Conservation (phyloP, 2,113 vertebrate genomes). For the Callithrix jacchus region DNA sequence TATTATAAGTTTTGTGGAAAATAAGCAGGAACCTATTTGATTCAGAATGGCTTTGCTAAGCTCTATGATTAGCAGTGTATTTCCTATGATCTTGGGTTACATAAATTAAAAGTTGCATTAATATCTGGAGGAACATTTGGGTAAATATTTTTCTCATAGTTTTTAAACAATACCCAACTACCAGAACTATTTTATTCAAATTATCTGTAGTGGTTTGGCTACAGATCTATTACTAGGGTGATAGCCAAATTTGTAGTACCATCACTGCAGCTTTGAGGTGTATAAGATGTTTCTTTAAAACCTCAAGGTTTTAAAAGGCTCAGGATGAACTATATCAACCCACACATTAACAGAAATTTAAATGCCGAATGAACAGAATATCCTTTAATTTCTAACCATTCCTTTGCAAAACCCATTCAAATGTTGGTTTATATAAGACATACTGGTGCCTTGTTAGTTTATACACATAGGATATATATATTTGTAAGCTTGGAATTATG, state of each 20-base stretch:
- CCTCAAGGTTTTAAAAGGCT: conserved; percentile 50
- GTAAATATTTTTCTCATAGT: conserved; percentile 36
- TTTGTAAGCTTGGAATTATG: background rate
- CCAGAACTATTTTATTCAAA: conserved; percentile 52
- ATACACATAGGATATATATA: background rate
- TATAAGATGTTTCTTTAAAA: conserved; percentile 58
- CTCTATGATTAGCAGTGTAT: conserved; percentile 40
- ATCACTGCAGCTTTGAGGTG: conserved; percentile 37
- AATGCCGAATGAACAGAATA: conserved; percentile 2
- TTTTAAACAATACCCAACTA: conserved; percentile 22
- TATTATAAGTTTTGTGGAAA: conserved; percentile 49
- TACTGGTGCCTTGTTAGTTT: background rate
- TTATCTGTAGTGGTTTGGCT: conserved; percentile 64
- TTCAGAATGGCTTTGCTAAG: conserved; percentile 39
- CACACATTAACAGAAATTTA: conserved; percentile 40
- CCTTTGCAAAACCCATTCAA: conserved; percentile 41
- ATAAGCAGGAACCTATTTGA: conserved; percentile 22
- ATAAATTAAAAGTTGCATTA: conserved; percentile 64
- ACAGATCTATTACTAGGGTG: conserved; percentile 40
- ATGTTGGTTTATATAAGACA: conserved; percentile 40
- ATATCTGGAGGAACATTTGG: conserved; percentile 57
- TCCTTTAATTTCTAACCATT: conserved; percentile 48
- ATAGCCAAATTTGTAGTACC: conserved; percentile 24
- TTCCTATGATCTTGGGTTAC: conserved; percentile 59
- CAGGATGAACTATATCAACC: conserved; percentile 49